A percentile compares a stretch with the other conserved stretches of the same genome.
phyloP scores from a whole-genome alignment of 2,888 invertebrate genomes.

The Caenorhabditis zanzibari region DNA sequence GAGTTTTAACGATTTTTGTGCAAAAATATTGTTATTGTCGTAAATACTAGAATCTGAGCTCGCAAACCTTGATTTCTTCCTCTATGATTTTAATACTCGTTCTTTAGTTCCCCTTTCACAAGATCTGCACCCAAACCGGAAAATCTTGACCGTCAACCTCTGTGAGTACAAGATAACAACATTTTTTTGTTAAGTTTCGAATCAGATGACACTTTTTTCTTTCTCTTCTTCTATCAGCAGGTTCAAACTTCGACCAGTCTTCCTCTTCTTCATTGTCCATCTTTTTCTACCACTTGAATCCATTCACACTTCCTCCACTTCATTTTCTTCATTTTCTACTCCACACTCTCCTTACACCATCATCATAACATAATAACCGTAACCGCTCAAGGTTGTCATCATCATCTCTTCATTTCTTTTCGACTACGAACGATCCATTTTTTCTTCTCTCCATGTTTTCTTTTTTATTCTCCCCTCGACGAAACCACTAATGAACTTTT shows the following conservation, averaged over 20 bases:
- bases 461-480: slow-evolving; percentile 19
- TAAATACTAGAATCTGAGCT: too few relatives aligned
- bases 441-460: slow-evolving; percentile 28
- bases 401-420: slow-evolving; percentile 10
- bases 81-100: too few relatives aligned
- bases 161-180: not conserved
- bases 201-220: slow-evolving; percentile 20
- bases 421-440: slow-evolving; percentile 39
- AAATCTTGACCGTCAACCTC: not conserved
- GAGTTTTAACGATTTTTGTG: too few relatives aligned
- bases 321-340: slow-evolving; percentile 2
- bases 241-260: slow-evolving; percentile 25
- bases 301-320: slow-evolving; percentile 14
- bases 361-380: slow-evolving; percentile 66
- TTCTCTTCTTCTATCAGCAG: slow-evolving; percentile 3
- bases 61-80: too few relatives aligned
- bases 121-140: not conserved
- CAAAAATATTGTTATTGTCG: too few relatives aligned
- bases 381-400: slow-evolving; percentile 66
- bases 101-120: too few relatives aligned
- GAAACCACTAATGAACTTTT: slow-evolving; percentile 36
- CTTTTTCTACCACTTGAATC: slow-evolving; percentile 19
- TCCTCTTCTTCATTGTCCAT: not conserved
- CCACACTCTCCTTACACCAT: slow-evolving; percentile 5
- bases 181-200: not conserved